A percentile compares a stretch with the other conserved stretches of the same genome.
These are phyloP conservation scores for Poeciliopsis retropinna DNA, from an alignment of 2,113 vertebrate genomes.

Conservation along the genomic window DNA sequence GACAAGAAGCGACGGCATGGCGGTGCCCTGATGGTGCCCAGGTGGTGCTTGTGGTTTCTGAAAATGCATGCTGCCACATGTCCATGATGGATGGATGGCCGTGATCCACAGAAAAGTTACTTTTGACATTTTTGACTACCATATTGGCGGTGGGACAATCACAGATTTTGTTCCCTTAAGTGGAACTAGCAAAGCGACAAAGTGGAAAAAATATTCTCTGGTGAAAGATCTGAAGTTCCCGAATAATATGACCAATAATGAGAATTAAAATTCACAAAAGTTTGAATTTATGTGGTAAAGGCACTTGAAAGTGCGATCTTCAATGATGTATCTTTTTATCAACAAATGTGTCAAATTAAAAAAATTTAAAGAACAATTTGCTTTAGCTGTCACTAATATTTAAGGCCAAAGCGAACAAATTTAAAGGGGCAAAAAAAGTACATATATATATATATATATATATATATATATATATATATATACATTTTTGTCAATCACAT, in stretches of 20 bases:
- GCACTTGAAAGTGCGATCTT: background rate
- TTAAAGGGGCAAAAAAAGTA: background rate
- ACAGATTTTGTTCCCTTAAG: background rate
- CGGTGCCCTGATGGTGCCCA: slow-evolving; percentile 63
- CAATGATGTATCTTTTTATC: background rate
- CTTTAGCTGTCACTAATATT: background rate
- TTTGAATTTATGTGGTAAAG: background rate
- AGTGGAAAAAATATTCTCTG: background rate
- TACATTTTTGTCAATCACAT: no score
- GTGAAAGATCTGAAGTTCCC: background rate
- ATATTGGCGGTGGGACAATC: background rate
- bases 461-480: no score
- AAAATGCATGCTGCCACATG: slow-evolving; percentile 56
- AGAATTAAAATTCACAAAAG: background rate
- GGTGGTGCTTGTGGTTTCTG: slow-evolving; percentile 48
- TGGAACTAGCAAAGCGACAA: background rate
- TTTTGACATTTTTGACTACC: slow-evolving; percentile 10
- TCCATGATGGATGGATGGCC: slow-evolving; percentile 26
- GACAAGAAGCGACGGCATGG: slow-evolving; percentile 55
- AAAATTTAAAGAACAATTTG: background rate
- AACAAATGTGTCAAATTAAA: background rate
- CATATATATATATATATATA: background rate
- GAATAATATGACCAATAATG: background rate
- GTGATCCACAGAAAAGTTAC: slow-evolving; percentile 42
- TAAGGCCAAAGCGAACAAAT: background rate